These are phyloP conservation scores for Microtus pennsylvanicus DNA, from an alignment of 2,113 vertebrate species.

Conservation along the genomic window DNA sequence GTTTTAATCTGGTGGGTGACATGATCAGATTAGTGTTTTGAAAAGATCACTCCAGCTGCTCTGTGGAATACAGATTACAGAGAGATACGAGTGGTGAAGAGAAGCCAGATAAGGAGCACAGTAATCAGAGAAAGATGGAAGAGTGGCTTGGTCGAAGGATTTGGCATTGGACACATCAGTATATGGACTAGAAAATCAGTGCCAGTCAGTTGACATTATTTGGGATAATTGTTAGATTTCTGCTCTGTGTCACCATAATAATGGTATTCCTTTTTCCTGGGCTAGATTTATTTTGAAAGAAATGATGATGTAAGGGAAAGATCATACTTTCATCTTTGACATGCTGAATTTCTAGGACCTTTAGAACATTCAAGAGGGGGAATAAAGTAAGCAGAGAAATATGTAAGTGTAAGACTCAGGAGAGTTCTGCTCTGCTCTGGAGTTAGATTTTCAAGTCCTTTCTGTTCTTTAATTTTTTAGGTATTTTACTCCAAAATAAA, in stretches of 20 bases:
- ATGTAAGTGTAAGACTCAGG: background rate
- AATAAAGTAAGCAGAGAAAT: background rate
- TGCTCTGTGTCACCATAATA: constrained; percentile 2
- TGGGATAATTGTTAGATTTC: background rate
- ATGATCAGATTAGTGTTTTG: constrained; percentile 81
- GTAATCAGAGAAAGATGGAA: constrained; percentile 21
- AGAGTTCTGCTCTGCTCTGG: background rate
- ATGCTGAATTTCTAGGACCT: background rate
- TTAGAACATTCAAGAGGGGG: background rate
- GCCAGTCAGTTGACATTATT: background rate
- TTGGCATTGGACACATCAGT: background rate
- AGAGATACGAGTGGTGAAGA: constrained; percentile 44
- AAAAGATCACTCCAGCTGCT: constrained; percentile 79
- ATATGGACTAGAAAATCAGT: constrained; percentile 38
- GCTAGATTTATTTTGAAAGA: constrained; percentile 4
- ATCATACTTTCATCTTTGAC: background rate
- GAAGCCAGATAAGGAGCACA: constrained; percentile 66
- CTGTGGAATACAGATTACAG: constrained; percentile 70
- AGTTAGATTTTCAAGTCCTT: constrained; percentile 3
- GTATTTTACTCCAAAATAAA: constrained; percentile 45
- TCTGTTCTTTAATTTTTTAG: constrained; percentile 30
- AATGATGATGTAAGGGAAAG: background rate
- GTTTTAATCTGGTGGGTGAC: constrained; percentile 77
- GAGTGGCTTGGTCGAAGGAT: background rate
- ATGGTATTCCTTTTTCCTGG: background rate